Base-by-base conservation (phyloP, 1,140 invertebrate genomes). In the Elymnias hypermnestra region DNA sequence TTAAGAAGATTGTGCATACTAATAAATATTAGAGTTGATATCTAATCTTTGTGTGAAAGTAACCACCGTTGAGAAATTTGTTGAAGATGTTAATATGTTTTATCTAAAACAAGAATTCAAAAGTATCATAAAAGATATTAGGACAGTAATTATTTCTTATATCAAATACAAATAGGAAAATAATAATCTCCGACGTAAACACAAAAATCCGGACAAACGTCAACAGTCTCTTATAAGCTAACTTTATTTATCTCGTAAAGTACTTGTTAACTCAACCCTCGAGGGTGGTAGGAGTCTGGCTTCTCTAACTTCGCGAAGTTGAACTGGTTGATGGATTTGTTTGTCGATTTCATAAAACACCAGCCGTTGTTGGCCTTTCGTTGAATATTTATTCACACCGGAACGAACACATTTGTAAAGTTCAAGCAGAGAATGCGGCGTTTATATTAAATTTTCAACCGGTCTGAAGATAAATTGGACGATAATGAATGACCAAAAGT, bases 181-280 rank as follows among this genome's bases (percentile, higher is more conserved):
- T 19, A 52, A 52, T 52, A 50, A 39, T 41, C 49, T 47, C 46
- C 47, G 59, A 64, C 50, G 64, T 64, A n/a, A n/a, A 55, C 46
- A 45, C 54, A 67, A 69, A 63, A 71, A 71, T 73, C 57, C 60
- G 55, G 53, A 70, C 58, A 72, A 72, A 72, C 70, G 65, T 72
- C 63, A 72, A 71, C 68, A 78, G 72, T 68, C 66, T 70, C 66
- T 73, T 69, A 71, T 64, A 65, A 70, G 66, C 60, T 75, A 78
- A 84, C 72, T 81, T 71, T 83, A 82, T 83, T 84, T 81, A 79
- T 83, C 77, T 78, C 75, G 48, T 70, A 73, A 79, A 82, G 74
- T 81, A 84, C 81, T 82, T 81, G 75, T 82, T 84, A 82, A 82
- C 75, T 69, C 69, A 67, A 63, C 63, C 69, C 72, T 50, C 52